phyloP scores from a whole-genome alignment of 2,113 vertebrate species.

The Istiophorus platypterus region DNA sequence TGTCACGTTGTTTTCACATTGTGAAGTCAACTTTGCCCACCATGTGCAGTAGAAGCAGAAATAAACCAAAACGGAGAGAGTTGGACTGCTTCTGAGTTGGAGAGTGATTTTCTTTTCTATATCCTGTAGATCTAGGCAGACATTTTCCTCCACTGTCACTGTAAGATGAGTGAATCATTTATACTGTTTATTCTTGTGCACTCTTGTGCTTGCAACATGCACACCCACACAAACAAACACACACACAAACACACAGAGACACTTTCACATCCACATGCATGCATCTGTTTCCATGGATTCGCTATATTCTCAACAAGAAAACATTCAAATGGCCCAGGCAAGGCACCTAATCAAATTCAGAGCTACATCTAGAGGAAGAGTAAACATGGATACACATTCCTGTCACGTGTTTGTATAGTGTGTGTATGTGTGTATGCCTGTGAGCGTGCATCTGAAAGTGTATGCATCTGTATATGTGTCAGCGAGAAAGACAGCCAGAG shows the following conservation, averaged over 20 bases:
- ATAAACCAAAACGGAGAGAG: background rate
- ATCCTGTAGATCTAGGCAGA: conserved; percentile 33
- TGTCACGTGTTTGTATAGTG: conserved; percentile 18
- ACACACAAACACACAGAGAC: background rate
- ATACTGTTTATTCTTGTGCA: conserved; percentile 32
- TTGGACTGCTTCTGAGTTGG: conserved; percentile 1
- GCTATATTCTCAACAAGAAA: conserved; percentile 8
- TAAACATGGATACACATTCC: conserved; percentile 38
- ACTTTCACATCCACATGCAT: background rate
- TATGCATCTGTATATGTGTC: conserved; percentile 16
- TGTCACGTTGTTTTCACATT: background rate
- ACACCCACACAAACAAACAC: conserved; percentile 1
- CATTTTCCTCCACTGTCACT: conserved; percentile 47
- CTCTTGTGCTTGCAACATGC: conserved; percentile 17
- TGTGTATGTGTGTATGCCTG: conserved; percentile 5
- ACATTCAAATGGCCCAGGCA: conserved; percentile 25
- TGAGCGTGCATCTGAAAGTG: background rate
- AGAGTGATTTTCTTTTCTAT: conserved; percentile 18
- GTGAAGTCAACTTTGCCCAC: background rate
- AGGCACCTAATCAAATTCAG: conserved; percentile 48
- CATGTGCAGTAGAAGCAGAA: background rate
- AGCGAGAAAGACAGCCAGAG: conserved; percentile 22
- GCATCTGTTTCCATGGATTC: conserved; percentile 11
- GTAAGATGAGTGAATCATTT: conserved; percentile 47
- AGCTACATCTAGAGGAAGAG: conserved; percentile 11